A percentile compares a stretch with the other conserved stretches of the same genome.
phyloP scores from a whole-genome alignment of 2,888 invertebrate species.

The Apotomis betuletana region DNA sequence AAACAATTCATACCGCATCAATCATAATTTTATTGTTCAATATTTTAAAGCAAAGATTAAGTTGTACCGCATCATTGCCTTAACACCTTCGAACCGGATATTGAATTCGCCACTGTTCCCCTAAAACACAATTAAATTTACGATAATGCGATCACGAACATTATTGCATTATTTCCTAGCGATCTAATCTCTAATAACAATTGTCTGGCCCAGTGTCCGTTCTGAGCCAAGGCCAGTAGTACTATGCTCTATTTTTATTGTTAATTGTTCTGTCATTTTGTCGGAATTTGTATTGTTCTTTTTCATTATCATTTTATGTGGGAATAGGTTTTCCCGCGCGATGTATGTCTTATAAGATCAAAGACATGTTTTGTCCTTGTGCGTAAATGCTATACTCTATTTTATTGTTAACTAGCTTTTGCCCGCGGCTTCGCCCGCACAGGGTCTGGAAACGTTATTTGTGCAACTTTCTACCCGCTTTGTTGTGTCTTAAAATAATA shows the following conservation, averaged over 20 bases:
- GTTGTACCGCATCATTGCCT: not conserved
- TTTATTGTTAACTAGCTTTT: too few relatives aligned
- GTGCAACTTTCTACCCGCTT: too few relatives aligned
- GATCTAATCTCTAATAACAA: conserved; percentile 40
- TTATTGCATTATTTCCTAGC: conserved; percentile 25
- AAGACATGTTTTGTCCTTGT: not conserved
- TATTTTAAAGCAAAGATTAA: too few relatives aligned
- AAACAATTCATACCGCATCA: too few relatives aligned
- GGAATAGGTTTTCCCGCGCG: conserved; percentile 8
- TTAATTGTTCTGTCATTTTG: conserved; percentile 31
- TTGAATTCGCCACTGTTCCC: not conserved
- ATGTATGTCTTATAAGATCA: not conserved
- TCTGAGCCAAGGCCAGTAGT: conserved; percentile 30
- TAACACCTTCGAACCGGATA: conserved; percentile 19
- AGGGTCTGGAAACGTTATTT: too few relatives aligned
- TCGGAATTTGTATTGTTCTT: conserved; percentile 19
- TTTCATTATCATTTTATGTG: conserved; percentile 11
- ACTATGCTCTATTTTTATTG: conserved; percentile 34
- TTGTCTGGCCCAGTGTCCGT: conserved; percentile 12
- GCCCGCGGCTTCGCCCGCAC: too few relatives aligned
- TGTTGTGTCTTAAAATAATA: too few relatives aligned
- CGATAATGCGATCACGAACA: conserved; percentile 36
- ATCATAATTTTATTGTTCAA: too few relatives aligned
- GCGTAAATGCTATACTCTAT: too few relatives aligned
- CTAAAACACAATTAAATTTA: conserved; percentile 24